These are phyloP conservation scores for Palythoa caribaeorum DNA, from an alignment of 92 coral and sea anemone genomes.

Conservation along the genomic window DNA sequence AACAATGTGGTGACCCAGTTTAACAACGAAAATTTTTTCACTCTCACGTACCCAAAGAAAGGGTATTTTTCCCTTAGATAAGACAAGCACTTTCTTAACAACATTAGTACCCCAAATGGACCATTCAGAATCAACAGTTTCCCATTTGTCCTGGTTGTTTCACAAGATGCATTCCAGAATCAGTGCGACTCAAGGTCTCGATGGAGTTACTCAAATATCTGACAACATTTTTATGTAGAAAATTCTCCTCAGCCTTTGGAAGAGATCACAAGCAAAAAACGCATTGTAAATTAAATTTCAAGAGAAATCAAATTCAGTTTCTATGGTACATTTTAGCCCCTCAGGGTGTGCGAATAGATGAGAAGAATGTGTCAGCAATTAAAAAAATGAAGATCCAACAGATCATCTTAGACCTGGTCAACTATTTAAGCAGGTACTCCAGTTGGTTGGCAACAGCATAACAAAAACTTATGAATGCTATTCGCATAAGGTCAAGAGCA, in stretches of 20 bases:
- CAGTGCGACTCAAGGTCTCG: conserved; percentile 61
- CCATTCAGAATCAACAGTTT: conserved; percentile 43
- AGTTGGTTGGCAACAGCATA: conserved; percentile 41
- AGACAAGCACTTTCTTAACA: conserved; percentile 59
- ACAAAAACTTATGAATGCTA: conserved; percentile 52
- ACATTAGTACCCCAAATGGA: conserved; percentile 18
- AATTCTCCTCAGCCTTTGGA: conserved; percentile 47
- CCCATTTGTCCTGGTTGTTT: conserved; percentile 69
- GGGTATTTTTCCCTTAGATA: conserved; percentile 42
- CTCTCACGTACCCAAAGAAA: not conserved
- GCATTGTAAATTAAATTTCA: conserved; percentile 45
- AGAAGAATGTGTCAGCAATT: conserved; percentile 59
- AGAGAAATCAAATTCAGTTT: conserved; percentile 47
- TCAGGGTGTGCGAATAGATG: conserved; percentile 48
- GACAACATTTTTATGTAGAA: conserved; percentile 58
- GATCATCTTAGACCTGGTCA: conserved; percentile 53
- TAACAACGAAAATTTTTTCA: too few relatives aligned
- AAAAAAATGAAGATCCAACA: conserved; percentile 57
- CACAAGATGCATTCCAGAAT: conserved; percentile 69
- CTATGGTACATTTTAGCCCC: conserved; percentile 50
- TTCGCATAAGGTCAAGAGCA: conserved; percentile 61
- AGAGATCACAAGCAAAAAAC: conserved; percentile 28
- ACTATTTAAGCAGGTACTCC: conserved; percentile 65
- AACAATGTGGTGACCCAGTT: conserved; percentile 37
- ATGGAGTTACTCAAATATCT: conserved; percentile 67